A percentile compares a stretch with the other conserved stretches of the same genome.
phyloP scores from a whole-genome alignment of 2,888 invertebrate species.

The Nomada flava region DNA sequence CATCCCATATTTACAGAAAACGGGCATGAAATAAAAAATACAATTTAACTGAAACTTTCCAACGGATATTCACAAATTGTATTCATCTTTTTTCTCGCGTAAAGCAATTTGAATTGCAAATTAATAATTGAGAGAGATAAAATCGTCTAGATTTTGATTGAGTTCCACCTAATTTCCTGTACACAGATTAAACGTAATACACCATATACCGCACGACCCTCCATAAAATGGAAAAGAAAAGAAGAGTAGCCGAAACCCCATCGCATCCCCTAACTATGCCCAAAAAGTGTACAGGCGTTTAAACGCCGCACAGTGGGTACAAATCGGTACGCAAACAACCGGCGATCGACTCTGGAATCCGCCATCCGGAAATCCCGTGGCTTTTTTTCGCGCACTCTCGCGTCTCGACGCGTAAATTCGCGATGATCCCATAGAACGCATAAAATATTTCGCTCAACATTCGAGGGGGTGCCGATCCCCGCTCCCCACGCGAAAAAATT shows the following conservation, averaged over 20 bases:
- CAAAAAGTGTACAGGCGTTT: conserved; percentile 20
- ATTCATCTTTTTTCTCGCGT: too few relatives aligned
- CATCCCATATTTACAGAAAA: too few relatives aligned
- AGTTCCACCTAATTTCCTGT: too few relatives aligned
- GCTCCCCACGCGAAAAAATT: conserved; percentile 45
- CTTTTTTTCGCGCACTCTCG: conserved; percentile 28
- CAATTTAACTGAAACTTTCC: too few relatives aligned
- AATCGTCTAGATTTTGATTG: too few relatives aligned
- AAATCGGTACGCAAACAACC: conserved; percentile 30
- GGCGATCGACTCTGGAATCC: neutral
- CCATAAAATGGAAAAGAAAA: neutral
- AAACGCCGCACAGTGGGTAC: conserved; percentile 10
- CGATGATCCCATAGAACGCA: conserved; percentile 54
- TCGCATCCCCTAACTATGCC: conserved; percentile 3
- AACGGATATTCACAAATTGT: too few relatives aligned
- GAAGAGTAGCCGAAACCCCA: neutral
- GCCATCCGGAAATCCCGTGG: conserved; percentile 9
- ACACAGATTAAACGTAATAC: too few relatives aligned
- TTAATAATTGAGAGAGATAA: too few relatives aligned
- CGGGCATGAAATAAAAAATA: too few relatives aligned
- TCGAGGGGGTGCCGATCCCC: conserved; percentile 52
- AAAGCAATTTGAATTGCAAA: too few relatives aligned
- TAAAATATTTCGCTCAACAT: conserved; percentile 67
- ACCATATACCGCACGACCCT: too few relatives aligned
- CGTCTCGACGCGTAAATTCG: conserved; percentile 44